Conservation (phyloP, 2,888 invertebrate genomes). For the Mythimna pallens region DNA sequence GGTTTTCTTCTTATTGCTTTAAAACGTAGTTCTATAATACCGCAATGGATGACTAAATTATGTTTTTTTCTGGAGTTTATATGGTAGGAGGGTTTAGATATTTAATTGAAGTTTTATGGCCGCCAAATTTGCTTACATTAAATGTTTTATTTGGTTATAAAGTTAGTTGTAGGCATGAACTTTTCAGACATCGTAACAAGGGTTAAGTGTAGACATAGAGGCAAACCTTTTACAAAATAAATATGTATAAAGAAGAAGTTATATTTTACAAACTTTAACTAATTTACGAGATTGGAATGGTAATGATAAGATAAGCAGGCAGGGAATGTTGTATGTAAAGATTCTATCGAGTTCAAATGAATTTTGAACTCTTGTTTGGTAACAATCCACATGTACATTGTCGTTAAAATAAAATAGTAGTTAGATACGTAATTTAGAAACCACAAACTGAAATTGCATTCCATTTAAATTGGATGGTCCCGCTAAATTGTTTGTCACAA, state of each 20-base stretch:
- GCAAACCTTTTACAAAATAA: no score
- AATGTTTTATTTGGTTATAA: slow-evolving; percentile 55
- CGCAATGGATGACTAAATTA: slow-evolving; percentile 17
- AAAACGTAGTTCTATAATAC: neutral
- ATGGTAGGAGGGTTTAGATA: slow-evolving; percentile 6
- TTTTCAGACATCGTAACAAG: slow-evolving; percentile 39
- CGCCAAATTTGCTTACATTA: slow-evolving; percentile 50
- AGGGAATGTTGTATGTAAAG: no score
- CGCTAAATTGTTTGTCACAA: slow-evolving; percentile 57
- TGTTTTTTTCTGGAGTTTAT: neutral
- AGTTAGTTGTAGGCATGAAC: slow-evolving; percentile 30
- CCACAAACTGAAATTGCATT: slow-evolving; percentile 38
- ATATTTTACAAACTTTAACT: neutral
- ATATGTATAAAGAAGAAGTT: neutral
- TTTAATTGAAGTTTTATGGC: slow-evolving; percentile 27
- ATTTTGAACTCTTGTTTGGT: neutral
- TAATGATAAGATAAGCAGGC: neutral
- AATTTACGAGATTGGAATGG: no score
- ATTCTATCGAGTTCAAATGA: no score
- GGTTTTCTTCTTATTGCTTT: slow-evolving; percentile 24
- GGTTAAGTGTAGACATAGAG: slow-evolving; percentile 7
- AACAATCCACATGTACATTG: neutral
- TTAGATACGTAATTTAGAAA: slow-evolving; percentile 27
- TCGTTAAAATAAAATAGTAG: slow-evolving; percentile 1
- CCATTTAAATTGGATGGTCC: slow-evolving; percentile 31